Conservation (phyloP, 2,888 invertebrate genomes). For the Drosophila robusta region DNA sequence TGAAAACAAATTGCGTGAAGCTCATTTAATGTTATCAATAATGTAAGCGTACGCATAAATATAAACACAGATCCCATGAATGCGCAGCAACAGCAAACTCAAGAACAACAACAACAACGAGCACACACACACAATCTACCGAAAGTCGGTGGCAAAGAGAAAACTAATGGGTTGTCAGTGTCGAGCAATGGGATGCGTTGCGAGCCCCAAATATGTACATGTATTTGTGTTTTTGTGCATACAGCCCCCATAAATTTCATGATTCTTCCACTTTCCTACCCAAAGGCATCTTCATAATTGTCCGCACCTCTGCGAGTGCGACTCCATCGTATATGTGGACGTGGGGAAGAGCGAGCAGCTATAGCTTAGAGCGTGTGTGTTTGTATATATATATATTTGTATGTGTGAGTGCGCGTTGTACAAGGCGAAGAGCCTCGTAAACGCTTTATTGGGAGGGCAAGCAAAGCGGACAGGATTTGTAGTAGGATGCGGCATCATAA, state of each 20-base stretch:
- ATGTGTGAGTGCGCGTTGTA: constrained; percentile 12
- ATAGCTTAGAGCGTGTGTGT: neutral
- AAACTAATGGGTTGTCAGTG: constrained; percentile 57
- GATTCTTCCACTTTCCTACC: constrained; percentile 26
- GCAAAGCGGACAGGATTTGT: constrained; percentile 1
- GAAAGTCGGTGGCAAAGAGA: neutral
- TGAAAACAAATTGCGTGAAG: constrained; percentile 63
- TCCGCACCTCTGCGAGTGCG: constrained; percentile 18
- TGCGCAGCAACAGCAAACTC: constrained; percentile 10
- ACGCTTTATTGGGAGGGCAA: constrained; percentile 26
- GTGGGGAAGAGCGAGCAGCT: neutral
- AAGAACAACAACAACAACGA: constrained; percentile 21
- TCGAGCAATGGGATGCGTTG: constrained; percentile 14
- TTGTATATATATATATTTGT: constrained; percentile 10
- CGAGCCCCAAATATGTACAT: constrained; percentile 22
- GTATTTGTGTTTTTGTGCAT: neutral
- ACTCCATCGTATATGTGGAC: neutral
- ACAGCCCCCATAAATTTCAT: constrained; percentile 42
- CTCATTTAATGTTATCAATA: constrained; percentile 72
- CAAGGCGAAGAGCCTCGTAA: constrained; percentile 29
- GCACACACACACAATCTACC: constrained; percentile 11
- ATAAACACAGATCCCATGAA: constrained; percentile 38
- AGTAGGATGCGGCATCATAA: constrained; percentile 22
- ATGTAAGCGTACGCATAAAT: constrained; percentile 59
- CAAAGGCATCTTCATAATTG: constrained; percentile 51